Evolutionary conservation across 1,140 invertebrate species (phyloP), one percentile per base, ranked within the genome.

Genomic region (Catajapyx aquilonaris): DNA sequence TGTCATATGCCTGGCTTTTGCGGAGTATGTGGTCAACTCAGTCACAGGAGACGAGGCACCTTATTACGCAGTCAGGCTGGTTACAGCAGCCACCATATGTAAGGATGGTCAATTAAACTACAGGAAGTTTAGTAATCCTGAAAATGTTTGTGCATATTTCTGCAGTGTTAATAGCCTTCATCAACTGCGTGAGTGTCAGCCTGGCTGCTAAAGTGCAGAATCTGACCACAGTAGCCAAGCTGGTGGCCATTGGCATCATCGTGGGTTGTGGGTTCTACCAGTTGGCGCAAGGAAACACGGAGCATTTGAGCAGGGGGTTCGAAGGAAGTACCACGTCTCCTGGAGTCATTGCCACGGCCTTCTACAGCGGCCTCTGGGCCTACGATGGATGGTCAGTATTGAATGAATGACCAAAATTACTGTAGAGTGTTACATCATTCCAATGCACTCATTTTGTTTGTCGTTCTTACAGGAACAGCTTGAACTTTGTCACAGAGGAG

Each of bases 331-430:
- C 70, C 1, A 65, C 57, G 0, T 69, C 69, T 17, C 55, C 74
- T 1, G 78, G 78, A 5, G 65, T 73, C 43, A 68, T 90, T 4
- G 81, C 85, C 0, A 59, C 91, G n/a, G 86, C 86, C 0, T 81
- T 95, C 47, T 95, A 93, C 54, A 86, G 76, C 32, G 87, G 87
- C 0, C 61, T 95, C 0, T 95, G 90, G 79, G 85, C 88, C 0
- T 95, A 93, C 52, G 86, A 93, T 55, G 90, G 88, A 25, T 95
- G 85, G 83, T 61, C 46, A 43, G 31, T 31, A 31, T 19, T 21
- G 15, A 13, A n/a, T n/a, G n/a, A n/a, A n/a, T n/a, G n/a, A n/a
- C 9, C 16, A 36, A 35, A 38, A 9, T 36, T 20, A n/a, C n/a
- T n/a, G n/a, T n/a, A n/a, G n/a, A n/a, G n/a, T n/a, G n/a, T n/a